Evolutionary conservation across 2,113 vertebrate species (phyloP).

Genomic region (Athene cunicularia): DNA sequence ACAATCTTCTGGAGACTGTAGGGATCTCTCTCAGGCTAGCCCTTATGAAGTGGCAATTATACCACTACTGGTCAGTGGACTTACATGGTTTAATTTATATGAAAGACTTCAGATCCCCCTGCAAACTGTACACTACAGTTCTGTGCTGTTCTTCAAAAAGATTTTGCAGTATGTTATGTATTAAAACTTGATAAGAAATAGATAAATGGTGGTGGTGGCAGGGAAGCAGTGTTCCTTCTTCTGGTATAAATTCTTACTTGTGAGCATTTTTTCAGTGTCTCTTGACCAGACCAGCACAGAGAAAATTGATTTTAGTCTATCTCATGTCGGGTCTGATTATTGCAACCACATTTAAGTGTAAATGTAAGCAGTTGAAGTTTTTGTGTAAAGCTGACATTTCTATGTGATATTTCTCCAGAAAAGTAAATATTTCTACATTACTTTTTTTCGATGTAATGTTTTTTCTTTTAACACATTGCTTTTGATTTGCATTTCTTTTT

Average conservation of each 20-base stretch:
- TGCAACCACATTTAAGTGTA: background rate
- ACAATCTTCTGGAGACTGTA: background rate
- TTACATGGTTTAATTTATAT: fast-evolving
- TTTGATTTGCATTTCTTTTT: background rate
- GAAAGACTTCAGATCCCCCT: background rate
- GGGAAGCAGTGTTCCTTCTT: background rate
- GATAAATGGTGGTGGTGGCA: background rate
- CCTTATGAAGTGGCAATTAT: background rate
- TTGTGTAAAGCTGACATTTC: background rate
- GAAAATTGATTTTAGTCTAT: background rate
- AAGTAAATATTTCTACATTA: background rate
- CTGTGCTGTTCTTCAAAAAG: background rate
- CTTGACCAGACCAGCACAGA: background rate
- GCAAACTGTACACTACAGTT: background rate
- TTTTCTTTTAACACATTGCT: background rate
- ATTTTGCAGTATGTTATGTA: background rate
- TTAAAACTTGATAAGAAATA: background rate
- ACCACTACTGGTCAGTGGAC: background rate
- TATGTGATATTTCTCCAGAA: background rate
- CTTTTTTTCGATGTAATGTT: background rate
- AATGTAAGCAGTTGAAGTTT: background rate
- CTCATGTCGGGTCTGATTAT: background rate
- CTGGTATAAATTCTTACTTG: background rate
- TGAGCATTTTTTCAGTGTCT: background rate
- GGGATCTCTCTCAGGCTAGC: background rate